Evolutionary conservation across 2,888 invertebrate species (phyloP).

Genomic region (Dicyrtoma fusca): DNA sequence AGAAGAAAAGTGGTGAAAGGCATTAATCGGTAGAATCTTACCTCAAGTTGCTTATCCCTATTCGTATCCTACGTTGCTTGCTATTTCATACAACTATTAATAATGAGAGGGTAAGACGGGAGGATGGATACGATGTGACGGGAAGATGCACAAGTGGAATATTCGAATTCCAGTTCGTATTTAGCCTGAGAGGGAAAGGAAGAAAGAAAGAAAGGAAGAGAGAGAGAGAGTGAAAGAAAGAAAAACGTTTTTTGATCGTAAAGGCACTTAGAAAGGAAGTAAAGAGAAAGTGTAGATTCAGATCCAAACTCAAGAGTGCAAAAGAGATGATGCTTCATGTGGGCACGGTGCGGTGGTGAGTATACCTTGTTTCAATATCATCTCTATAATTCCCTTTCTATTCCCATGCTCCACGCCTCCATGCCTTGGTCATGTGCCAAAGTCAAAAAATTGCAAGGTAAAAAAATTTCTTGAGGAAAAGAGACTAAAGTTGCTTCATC

Average conservation of each 20-base stretch:
- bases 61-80: neutral
- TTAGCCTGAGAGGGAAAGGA: neutral
- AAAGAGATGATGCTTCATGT: no score
- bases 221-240: neutral
- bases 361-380: neutral
- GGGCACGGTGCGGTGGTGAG: no score
- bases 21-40: conserved; percentile 39
- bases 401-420: neutral
- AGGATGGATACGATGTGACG: neutral
- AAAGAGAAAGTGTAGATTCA: no score
- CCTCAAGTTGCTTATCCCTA: conserved; percentile 40
- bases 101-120: no score
- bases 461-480: no score
- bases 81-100: no score
- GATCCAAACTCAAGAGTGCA: no score
- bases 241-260: no score
- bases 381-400: neutral
- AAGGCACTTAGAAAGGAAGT: no score
- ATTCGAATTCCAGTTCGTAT: neutral
- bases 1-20: conserved; percentile 38
- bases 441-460: conserved; percentile 13
- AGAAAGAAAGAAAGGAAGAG: no score
- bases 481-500: no score
- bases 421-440: conserved; percentile 42
- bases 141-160: neutral